These are phyloP conservation scores for Drosophila mercatorum DNA, from an alignment of 2,888 invertebrate genomes.

Conservation along the genomic window DNA sequence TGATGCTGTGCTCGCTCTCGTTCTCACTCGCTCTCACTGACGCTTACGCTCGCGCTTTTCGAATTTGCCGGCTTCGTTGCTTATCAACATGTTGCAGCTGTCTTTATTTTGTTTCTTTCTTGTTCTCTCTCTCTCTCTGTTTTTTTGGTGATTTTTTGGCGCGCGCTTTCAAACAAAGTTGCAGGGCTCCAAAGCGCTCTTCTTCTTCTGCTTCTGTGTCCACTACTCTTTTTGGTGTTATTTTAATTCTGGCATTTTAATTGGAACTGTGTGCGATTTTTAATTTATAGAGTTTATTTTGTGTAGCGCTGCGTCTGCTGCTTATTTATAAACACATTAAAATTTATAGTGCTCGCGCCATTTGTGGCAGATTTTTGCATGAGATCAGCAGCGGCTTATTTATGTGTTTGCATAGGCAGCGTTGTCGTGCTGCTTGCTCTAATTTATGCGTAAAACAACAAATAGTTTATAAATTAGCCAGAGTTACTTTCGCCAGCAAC, in stretches of 20 bases:
- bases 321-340: conserved; percentile 75
- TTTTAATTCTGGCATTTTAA: conserved; percentile 31
- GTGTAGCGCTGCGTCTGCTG: conserved; percentile 34
- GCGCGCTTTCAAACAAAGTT: conserved; percentile 52
- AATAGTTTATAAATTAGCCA: conserved; percentile 22
- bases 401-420: conserved; percentile 49
- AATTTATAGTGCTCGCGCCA: conserved; percentile 64
- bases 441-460: conserved; percentile 52
- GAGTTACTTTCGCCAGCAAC: conserved; percentile 35
- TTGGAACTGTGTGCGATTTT: conserved; percentile 62
- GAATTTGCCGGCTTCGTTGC: conserved; percentile 48
- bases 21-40: conserved; percentile 9
- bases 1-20: conserved; percentile 47
- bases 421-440: conserved; percentile 33
- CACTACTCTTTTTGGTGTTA: conserved; percentile 2
- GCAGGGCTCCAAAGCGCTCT: conserved; percentile 17
- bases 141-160: conserved; percentile 31
- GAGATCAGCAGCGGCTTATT: conserved; percentile 66
- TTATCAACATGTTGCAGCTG: conserved; percentile 56
- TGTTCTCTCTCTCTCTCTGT: too few species aligned
- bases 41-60: conserved; percentile 14
- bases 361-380: conserved; percentile 61
- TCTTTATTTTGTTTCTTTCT: neutral
- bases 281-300: conserved; percentile 53
- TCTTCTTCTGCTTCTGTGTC: neutral